phyloP scores from a whole-genome alignment of 2,113 vertebrate genomes.

The Seriola dumerili region DNA sequence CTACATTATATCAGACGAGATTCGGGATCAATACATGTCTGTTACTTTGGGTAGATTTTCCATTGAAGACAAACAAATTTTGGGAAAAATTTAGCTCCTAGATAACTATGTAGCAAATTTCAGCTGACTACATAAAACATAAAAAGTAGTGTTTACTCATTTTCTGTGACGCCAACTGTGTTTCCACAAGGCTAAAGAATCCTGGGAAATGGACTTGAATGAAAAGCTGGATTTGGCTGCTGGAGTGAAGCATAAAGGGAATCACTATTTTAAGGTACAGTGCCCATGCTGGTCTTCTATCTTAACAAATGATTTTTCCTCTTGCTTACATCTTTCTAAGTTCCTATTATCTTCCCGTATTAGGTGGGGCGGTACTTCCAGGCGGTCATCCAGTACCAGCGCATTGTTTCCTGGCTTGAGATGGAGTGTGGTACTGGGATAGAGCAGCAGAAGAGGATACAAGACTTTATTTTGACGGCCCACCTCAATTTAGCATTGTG shows the following conservation, averaged over 20 bases:
- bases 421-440: constrained; percentile 90
- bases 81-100: background rate
- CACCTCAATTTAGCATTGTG: constrained; percentile 96
- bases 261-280: constrained; percentile 93
- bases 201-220: constrained; percentile 96
- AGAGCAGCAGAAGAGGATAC: constrained; percentile 88
- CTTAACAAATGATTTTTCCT: background rate
- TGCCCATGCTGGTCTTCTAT: background rate
- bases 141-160: background rate
- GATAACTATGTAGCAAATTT: background rate
- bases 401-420: constrained; percentile 93
- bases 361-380: constrained; percentile 90
- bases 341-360: constrained; percentile 27
- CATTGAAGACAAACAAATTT: background rate
- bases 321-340: background rate
- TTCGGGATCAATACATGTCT: background rate
- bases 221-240: constrained; percentile 92
- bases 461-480: constrained; percentile 87
- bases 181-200: constrained; percentile 91
- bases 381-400: constrained; percentile 94
- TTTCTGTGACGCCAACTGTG: constrained; percentile 6
- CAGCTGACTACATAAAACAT: constrained; percentile 17
- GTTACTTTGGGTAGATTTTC: background rate
- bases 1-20: background rate
- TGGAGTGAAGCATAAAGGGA: constrained; percentile 93